These are phyloP conservation scores for Lycaon pictus DNA, from an alignment of 2,113 vertebrate genomes.

Conservation along the genomic window DNA sequence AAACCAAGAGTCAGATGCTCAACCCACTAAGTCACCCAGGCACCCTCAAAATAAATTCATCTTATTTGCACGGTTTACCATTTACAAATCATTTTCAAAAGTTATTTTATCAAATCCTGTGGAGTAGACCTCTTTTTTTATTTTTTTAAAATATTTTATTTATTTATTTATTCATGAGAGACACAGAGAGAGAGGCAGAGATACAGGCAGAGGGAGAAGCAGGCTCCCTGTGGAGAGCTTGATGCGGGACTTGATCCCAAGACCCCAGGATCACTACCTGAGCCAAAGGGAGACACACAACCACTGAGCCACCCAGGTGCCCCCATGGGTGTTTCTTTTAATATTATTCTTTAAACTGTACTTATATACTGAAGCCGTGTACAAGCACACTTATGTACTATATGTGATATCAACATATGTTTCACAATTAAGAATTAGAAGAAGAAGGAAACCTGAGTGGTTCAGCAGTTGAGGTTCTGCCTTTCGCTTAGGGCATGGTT, in stretches of 20 bases:
- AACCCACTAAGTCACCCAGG: no score
- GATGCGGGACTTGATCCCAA: not conserved
- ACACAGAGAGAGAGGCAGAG: not conserved
- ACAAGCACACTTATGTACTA: not conserved
- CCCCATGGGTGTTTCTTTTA: not conserved
- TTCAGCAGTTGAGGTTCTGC: no score
- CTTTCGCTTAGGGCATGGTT: no score
- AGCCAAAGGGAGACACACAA: not conserved
- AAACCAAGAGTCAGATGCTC: not conserved
- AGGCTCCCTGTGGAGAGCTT: not conserved
- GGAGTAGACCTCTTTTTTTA: not conserved
- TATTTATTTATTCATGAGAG: not conserved
- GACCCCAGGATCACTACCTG: not conserved
- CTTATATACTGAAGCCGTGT: not conserved
- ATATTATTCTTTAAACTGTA: conserved; percentile 29
- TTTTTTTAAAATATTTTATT: not conserved
- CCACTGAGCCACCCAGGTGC: not conserved
- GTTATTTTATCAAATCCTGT: not conserved
- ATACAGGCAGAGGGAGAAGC: not conserved
- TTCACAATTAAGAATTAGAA: not conserved
- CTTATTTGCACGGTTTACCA: not conserved
- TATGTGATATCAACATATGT: not conserved
- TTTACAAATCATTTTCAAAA: conserved; percentile 3
- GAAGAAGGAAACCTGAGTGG: not conserved
- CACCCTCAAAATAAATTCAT: not conserved